Evolutionary conservation across 2,888 invertebrate genomes (phyloP), one percentile per base, ranked within the genome.

Genomic region (Unio pictorum): DNA sequence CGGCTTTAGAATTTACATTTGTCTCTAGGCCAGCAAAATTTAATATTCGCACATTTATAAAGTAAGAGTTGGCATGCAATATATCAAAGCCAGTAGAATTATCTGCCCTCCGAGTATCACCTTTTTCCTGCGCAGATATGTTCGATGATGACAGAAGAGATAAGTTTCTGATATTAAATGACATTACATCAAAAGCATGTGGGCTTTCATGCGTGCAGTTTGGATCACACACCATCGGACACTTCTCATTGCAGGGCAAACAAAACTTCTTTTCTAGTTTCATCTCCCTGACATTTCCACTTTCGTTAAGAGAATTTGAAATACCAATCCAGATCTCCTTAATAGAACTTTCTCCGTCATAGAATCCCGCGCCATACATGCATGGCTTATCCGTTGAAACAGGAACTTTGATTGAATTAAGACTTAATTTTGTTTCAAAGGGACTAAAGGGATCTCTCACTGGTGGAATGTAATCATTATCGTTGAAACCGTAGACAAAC

Each of bases 241-340:
- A 83, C 18, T 62, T 67, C 1, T 61, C 8, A 15, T 65, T 57
- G 65, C 81, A 83, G 1, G 75, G 74, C 11, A 69, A 69, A 63
- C 81, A 83, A 55, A 79, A 78, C 17, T 62, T 64, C 56, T 73
- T 69, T 34, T 70, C 69, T 1, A 69, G 61, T 7, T 54, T 64
- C 56, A 79, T 61, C 15, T 78, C 69, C 26, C 67, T 28, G 18
- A 81, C 57, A 64, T 77, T 78, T 1, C 72, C 81, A 17, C 72
- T 57, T 26, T 61, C 59, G 56, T 72, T 74, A 17, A 63, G 61
- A 59, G 59, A 73, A 58, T 81, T 75, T 7, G 80, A 76, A 4
- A 81, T 73, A n/a, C 79, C 81, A 45, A 80, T 55, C 74, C 74
- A 80, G 18, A 82, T 69, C 61, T 81, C 80, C 55, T 79, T 79